A percentile compares a stretch with the other conserved stretches of the same genome.
Evolutionary conservation across 2,113 vertebrate genomes (phyloP).

Genomic region (Peromyscus leucopus): DNA sequence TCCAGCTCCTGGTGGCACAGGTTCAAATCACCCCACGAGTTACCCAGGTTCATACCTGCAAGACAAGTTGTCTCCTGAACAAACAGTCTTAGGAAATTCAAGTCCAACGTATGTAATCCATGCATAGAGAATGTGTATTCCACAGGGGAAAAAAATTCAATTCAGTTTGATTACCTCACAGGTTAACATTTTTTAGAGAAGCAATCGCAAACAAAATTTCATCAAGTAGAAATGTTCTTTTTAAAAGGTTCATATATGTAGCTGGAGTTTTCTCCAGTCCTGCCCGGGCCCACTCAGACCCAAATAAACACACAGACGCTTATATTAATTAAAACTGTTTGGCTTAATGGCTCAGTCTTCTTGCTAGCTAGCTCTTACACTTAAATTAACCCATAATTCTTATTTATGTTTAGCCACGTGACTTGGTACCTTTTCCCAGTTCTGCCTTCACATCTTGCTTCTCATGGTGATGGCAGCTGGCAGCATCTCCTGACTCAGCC

Average conservation of each 20-base stretch:
- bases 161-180: neutral
- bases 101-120: neutral
- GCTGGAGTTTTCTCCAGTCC: no score
- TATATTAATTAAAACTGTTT: no score
- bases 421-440: no score
- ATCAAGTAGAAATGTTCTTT: slow-evolving; percentile 13
- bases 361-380: no score
- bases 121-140: neutral
- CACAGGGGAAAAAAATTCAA: neutral
- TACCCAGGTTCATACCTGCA: neutral
- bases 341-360: no score
- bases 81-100: neutral
- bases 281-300: no score
- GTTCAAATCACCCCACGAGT: neutral
- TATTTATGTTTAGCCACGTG: no score
- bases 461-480: no score
- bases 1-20: neutral
- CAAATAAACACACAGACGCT: no score
- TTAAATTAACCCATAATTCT: no score
- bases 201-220: slow-evolving; percentile 12
- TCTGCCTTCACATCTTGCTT: no score
- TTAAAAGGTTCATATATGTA: neutral
- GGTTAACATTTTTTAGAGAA: neutral
- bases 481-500: no score
- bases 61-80: neutral